These are phyloP conservation scores for Aphelocoma coerulescens DNA, from an alignment of 2,113 vertebrate genomes.

Conservation along the genomic window DNA sequence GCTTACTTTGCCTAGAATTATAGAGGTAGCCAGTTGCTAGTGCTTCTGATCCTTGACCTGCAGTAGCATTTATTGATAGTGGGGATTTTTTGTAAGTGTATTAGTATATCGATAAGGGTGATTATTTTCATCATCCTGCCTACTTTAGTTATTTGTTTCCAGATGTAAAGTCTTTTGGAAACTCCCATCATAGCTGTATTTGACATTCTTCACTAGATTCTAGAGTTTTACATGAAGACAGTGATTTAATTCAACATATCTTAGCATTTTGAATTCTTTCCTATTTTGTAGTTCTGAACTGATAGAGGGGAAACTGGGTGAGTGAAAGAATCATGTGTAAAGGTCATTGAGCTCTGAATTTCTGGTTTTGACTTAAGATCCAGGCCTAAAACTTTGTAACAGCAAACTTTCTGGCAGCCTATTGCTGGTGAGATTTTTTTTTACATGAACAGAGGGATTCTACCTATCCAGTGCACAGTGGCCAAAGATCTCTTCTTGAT, in stretches of 20 bases:
- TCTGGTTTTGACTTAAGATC: not conserved
- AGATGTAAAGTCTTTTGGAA: not conserved
- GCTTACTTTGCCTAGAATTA: not conserved
- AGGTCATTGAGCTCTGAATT: not conserved
- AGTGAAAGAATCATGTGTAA: not conserved
- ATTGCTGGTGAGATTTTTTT: not conserved
- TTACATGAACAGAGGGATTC: not conserved
- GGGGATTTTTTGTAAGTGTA: not conserved
- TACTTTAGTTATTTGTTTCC: not conserved
- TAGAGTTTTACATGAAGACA: not conserved
- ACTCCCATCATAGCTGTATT: accelerated
- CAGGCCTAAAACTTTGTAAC: not conserved
- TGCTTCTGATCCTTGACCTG: not conserved
- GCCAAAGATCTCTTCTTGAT: not conserved
- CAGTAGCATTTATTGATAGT: not conserved
- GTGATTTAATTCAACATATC: not conserved
- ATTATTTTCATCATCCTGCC: not conserved
- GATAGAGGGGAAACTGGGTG: not conserved
- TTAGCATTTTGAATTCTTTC: not conserved
- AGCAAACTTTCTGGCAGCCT: not conserved
- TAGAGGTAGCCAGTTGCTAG: not conserved
- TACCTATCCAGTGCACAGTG: accelerated
- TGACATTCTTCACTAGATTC: not conserved
- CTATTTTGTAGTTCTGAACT: not conserved
- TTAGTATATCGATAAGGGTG: not conserved